Base-by-base conservation (phyloP, 2,888 invertebrate species). In the Pheosia tremula region DNA sequence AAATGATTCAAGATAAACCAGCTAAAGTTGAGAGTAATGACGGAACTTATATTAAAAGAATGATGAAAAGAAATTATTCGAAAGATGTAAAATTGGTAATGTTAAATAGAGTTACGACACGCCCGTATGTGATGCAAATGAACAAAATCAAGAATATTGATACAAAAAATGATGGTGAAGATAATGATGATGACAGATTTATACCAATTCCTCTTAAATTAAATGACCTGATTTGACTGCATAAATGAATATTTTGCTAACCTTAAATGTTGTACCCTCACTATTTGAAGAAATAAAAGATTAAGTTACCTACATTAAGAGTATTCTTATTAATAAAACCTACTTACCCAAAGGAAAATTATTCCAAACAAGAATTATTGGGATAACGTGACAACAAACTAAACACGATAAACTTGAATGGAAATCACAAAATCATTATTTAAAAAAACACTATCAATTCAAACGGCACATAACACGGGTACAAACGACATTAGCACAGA, bases 151-250 rank as follows among this genome's bases (percentile, higher is more conserved):
- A 24, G 11, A 10, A 7, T 41, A 13, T 3, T 13, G 59, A 54
- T 60, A 56, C 50, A 54, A n/a, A 63, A 57, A 66, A 59, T 49
- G 56, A 70, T 59, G 73, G 68, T 60, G 75, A 63, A 60, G 64
- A 78, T 61, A 69, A 66, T 57, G 78, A 82, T 60, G 80, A 85
- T 63, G 77, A 79, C 53, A 73, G 72, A 62, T 85, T 82, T 74
- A 69, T 91, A 72, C 89, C 88, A 9, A 80, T 91, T 66, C 84
- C 86, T 38, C 80, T 89, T 59, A 77, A 77, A 72, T 64, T 80
- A 64, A 84, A 79, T 58, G 70, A 60, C 63, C 68, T 60, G 69
- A 72, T 69, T 37, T 54, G 64, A 24, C 57, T 13, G 49, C 4
- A n/a, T 52, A 52, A 52, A 6, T 52, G 3, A 49, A 49, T 13